phyloP scores from a whole-genome alignment of 2,888 invertebrate species.

The Helleia helle region DNA sequence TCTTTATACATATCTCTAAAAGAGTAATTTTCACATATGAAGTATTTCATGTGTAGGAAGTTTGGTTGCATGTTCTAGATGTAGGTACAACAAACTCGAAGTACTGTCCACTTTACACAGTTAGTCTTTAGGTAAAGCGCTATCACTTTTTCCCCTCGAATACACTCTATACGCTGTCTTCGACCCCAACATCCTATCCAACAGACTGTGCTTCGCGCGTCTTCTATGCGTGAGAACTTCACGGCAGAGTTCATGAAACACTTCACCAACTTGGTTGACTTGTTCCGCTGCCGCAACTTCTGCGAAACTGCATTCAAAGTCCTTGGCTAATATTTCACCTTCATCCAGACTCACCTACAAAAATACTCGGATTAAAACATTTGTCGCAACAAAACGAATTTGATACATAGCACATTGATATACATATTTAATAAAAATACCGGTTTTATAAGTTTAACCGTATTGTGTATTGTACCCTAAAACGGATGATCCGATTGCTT shows the following conservation, averaged over 20 bases:
- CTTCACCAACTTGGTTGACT: constrained; percentile 87
- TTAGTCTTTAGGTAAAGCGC: constrained; percentile 88
- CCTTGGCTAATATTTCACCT: constrained; percentile 90
- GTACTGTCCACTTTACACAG: no score
- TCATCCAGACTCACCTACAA: constrained; percentile 85
- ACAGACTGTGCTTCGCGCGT: constrained; percentile 87
- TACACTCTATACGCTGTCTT: constrained; percentile 82
- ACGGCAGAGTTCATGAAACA: constrained; percentile 88
- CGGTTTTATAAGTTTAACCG: no score
- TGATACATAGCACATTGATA: no score
- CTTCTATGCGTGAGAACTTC: constrained; percentile 86
- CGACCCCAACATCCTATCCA: constrained; percentile 88
- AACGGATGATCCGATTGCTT: no score
- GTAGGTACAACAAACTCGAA: no score
- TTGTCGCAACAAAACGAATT: no score
- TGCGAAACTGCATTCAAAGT: constrained; percentile 90
- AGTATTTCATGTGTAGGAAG: no score
- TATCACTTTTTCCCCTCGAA: constrained; percentile 90
- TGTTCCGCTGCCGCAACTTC: constrained; percentile 94
- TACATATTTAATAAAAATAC: not conserved
- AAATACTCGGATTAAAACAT: no score
- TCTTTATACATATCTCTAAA: no score
- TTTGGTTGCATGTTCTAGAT: no score
- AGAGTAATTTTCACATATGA: no score
- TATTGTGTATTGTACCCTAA: no score